Evolutionary conservation across 2,113 vertebrate genomes (phyloP).

Genomic region (Centropus bengalensis): DNA sequence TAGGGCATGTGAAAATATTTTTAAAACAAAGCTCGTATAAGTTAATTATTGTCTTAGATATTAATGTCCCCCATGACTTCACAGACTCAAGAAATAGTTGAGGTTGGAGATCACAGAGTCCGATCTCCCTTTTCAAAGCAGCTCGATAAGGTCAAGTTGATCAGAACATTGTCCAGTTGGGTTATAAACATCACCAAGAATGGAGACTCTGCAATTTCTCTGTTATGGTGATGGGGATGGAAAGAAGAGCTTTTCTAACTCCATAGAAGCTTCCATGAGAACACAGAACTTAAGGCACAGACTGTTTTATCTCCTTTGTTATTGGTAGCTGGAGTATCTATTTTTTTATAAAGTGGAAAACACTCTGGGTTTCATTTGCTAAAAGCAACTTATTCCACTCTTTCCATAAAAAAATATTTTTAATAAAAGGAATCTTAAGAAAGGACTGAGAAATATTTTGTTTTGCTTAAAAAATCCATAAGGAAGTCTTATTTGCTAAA

Average conservation of each 20-base stretch:
- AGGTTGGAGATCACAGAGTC: background rate
- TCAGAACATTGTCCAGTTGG: background rate
- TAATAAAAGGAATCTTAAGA: background rate
- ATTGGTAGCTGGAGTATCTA: background rate
- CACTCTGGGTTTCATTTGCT: background rate
- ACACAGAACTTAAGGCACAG: background rate
- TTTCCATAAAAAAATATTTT: background rate
- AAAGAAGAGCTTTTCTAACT: background rate
- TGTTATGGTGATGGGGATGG: background rate
- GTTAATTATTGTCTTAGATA: background rate
- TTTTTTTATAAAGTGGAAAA: too few species aligned
- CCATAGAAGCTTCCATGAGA: background rate
- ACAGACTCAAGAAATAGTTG: background rate
- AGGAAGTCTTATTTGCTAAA: background rate
- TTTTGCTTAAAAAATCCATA: background rate
- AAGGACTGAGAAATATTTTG: background rate
- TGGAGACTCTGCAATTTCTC: background rate
- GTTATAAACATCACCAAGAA: background rate
- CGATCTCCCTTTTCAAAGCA: background rate
- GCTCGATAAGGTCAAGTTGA: background rate
- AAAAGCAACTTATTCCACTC: background rate
- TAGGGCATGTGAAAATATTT: background rate
- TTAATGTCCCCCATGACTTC: background rate
- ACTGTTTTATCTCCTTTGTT: background rate
- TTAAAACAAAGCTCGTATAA: background rate